These are phyloP conservation scores for Atta texana DNA, from an alignment of 1,140 invertebrate genomes.

Conservation along the genomic window DNA sequence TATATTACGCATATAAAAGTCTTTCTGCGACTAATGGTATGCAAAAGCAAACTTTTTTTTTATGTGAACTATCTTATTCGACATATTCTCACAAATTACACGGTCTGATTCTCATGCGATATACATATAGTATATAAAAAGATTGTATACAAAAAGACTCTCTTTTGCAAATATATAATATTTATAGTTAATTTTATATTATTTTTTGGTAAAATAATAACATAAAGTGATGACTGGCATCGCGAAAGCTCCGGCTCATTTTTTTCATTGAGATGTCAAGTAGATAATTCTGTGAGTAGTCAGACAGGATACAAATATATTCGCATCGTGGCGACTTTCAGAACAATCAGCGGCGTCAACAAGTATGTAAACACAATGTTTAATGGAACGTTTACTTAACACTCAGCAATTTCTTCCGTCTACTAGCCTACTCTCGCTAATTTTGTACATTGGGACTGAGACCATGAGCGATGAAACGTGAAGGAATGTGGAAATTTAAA, in stretches of 20 bases:
- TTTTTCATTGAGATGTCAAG: background rate
- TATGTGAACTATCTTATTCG: conserved; percentile 17
- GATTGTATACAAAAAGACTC: background rate
- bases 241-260: conserved; percentile 1
- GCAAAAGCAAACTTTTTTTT: conserved; percentile 58
- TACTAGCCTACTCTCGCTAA: conserved; percentile 35
- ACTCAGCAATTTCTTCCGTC: conserved; percentile 34
- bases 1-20: background rate
- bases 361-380: conserved; percentile 35
- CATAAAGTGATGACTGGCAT: background rate
- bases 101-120: conserved; percentile 36
- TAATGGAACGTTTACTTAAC: conserved; percentile 3
- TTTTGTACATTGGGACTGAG: background rate
- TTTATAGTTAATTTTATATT: conserved; percentile 43
- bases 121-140: background rate
- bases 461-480: background rate
- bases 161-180: background rate
- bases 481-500: conserved; percentile 47
- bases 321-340: background rate
- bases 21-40: conserved; percentile 61
- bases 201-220: background rate
- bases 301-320: background rate
- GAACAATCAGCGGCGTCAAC: conserved; percentile 44
- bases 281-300: conserved; percentile 15
- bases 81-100: conserved; percentile 39